Evolutionary conservation across 2,113 vertebrate genomes (phyloP).

Genomic region (Bos indicus): DNA sequence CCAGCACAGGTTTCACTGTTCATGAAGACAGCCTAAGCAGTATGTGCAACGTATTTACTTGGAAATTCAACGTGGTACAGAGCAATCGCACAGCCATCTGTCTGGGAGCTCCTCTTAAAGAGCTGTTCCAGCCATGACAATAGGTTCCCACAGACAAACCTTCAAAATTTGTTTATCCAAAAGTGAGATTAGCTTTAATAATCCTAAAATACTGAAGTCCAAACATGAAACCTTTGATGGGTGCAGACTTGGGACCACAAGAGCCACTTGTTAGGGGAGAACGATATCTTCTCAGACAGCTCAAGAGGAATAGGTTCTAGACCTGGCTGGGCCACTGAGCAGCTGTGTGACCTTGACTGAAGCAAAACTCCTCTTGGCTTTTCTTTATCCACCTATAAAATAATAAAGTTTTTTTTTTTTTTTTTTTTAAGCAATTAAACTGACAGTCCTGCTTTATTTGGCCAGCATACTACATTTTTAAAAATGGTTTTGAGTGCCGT

Average conservation of each 20-base stretch:
- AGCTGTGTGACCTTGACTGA: background rate
- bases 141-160: constrained; percentile 46
- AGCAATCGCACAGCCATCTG: constrained; percentile 67
- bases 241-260: background rate
- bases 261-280: background rate
- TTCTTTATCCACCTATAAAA: background rate
- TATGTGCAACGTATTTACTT: constrained; percentile 79
- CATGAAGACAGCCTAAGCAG: constrained; percentile 75
- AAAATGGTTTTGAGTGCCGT: background rate
- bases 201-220: constrained; percentile 51
- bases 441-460: background rate
- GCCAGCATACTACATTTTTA: background rate
- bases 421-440: background rate
- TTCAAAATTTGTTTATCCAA: constrained; percentile 74
- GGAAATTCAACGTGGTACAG: constrained; percentile 73
- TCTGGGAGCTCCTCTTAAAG: constrained; percentile 71
- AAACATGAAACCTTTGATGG: background rate
- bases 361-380: background rate
- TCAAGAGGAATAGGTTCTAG: background rate
- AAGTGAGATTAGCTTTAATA: constrained; percentile 76
- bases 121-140: constrained; percentile 68
- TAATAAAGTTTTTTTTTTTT: background rate
- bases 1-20: constrained; percentile 74
- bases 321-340: background rate
- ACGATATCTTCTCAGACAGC: background rate